Percentiles rank a stretch among this genome's conserved stretches.
phyloP scores from a whole-genome alignment of 1,140 invertebrate species.

The Trichoplusia ni region DNA sequence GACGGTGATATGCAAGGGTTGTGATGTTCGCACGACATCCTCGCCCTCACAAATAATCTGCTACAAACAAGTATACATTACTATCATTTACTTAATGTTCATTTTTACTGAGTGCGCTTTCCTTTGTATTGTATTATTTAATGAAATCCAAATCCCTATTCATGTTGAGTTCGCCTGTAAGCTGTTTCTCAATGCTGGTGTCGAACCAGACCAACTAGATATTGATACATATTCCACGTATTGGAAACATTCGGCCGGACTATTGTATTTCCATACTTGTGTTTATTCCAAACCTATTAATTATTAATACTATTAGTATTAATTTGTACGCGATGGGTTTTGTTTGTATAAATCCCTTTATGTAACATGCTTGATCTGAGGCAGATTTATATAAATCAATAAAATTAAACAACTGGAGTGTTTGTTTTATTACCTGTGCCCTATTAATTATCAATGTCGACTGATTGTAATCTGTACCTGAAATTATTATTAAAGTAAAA shows the following conservation, averaged over 20 bases:
- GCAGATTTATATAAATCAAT: slow-evolving; percentile 39
- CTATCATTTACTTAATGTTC: background rate
- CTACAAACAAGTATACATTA: background rate
- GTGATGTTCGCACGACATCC: background rate
- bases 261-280: background rate
- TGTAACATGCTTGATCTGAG: slow-evolving; percentile 34
- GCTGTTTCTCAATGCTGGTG: too few relatives aligned
- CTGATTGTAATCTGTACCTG: too few relatives aligned
- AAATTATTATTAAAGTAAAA: too few relatives aligned
- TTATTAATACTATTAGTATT: slow-evolving; percentile 17
- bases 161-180: too few relatives aligned
- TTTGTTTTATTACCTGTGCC: background rate
- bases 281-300: background rate
- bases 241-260: too few relatives aligned
- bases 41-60: background rate
- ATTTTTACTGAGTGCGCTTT: background rate
- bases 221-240: too few relatives aligned
- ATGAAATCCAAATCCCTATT: too few relatives aligned
- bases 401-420: slow-evolving; percentile 19
- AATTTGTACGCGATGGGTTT: slow-evolving; percentile 1
- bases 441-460: too few relatives aligned
- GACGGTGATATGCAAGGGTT: background rate
- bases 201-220: too few relatives aligned
- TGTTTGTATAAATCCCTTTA: slow-evolving; percentile 3
- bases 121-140: too few relatives aligned